Conservation (phyloP, 2,888 invertebrate species). For the Urechis unicinctus region DNA sequence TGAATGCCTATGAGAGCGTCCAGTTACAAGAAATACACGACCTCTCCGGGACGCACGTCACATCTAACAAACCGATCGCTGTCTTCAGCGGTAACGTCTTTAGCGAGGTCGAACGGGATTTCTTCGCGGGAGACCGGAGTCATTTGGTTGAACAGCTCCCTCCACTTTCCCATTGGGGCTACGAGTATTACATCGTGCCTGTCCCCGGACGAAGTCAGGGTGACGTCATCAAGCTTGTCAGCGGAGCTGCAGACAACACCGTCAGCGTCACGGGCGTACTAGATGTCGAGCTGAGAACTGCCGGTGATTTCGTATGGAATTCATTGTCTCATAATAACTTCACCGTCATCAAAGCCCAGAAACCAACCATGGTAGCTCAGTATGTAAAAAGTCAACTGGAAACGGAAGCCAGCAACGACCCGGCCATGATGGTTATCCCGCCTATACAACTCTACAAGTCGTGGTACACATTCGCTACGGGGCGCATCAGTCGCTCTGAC, state of each 20-base stretch:
- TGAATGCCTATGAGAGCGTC: slow-evolving; percentile 1
- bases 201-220: not conserved
- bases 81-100: not conserved
- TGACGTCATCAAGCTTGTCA: not conserved
- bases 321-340: not conserved
- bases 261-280: not conserved
- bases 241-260: not conserved
- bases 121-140: not conserved
- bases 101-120: not conserved
- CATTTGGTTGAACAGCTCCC: not conserved
- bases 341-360: not conserved
- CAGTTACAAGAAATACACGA: not conserved
- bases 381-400: not conserved
- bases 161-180: not conserved
- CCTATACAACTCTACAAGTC: slow-evolving; percentile 2
- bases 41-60: not conserved
- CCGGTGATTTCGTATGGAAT: not conserved
- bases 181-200: not conserved
- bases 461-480: slow-evolving; percentile 8
- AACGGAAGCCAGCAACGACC: slow-evolving; percentile 13
- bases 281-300: not conserved
- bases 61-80: not conserved
- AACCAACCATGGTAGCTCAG: slow-evolving; percentile 5
- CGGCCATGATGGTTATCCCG: slow-evolving; percentile 23
- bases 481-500: not conserved